Base-by-base conservation (phyloP, 2,888 invertebrate genomes). In the Calameuta idolon region DNA sequence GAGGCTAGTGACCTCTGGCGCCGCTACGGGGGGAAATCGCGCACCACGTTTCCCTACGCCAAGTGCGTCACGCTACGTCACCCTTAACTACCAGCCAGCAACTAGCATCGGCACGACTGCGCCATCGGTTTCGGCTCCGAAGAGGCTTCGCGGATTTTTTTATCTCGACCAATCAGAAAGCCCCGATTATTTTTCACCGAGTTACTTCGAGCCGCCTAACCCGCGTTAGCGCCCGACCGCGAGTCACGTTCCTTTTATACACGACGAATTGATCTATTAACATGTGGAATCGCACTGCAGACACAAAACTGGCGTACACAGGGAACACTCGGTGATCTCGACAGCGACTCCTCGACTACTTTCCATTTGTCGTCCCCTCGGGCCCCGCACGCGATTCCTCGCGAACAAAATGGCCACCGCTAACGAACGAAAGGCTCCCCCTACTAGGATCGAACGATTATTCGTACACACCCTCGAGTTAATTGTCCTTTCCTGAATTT, bases 1-100 rank as follows among this genome's bases (percentile, higher is more conserved):
- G 87, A 87, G 88, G 88, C 88, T 90, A 90, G 90, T 90, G 90
- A 90, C 90, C 89, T 87, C 88, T 89, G 86, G 80, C 73, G 74
- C 69, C 31, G 69, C 69, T 69, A 15, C 11, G 5, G 33, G 69
- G 33, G 30, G 69, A 40, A 40, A 30, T 69, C 69, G 69, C 69
- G 30, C 69, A 69, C 69, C 69, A 33, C 69, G 69, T 33, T 40
- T 40, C 40, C 40, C 15, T 40, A 40, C 40, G 40, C 40, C 15
- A 15, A 40, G 40, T 40, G 40, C 40, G 40, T 40, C 40, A 40
- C 40, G 40, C 40, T 40, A 40, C 40, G 40, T 40, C 40, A 40
- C 40, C 40, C 40, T 40, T 40, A 40, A 40, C 40, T 40, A 40
- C 40, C 40, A 40, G 40, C 40, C 40, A 40, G 40, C 40, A 40